Evolutionary conservation across 2,888 invertebrate genomes (phyloP).

Genomic region (Drosophila picticornis): DNA sequence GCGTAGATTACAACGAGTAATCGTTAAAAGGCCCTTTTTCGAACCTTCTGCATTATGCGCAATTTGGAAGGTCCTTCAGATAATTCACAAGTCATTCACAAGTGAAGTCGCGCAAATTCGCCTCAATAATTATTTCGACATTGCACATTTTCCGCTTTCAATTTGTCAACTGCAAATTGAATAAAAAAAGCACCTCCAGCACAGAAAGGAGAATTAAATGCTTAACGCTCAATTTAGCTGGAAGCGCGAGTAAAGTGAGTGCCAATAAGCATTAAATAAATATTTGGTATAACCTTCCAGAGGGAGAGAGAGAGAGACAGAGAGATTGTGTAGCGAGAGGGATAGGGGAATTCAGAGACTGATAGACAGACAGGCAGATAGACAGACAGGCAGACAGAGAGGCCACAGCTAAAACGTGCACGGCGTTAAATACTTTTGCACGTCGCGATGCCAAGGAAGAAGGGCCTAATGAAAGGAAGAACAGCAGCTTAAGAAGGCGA

Average conservation of each 20-base stretch:
- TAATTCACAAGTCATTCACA: slow-evolving; percentile 32
- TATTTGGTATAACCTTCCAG: slow-evolving; percentile 59
- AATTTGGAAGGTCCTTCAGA: neutral
- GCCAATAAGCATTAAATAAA: slow-evolving; percentile 81
- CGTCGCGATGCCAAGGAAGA: slow-evolving; percentile 42
- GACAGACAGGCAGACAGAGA: neutral
- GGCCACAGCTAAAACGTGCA: slow-evolving; percentile 44
- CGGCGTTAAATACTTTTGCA: slow-evolving; percentile 71
- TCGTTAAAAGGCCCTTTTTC: neutral
- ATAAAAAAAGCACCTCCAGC: slow-evolving; percentile 14
- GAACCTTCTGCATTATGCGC: neutral
- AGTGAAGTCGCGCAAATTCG: neutral
- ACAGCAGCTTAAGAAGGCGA: slow-evolving; percentile 26
- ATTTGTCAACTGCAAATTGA: slow-evolving; percentile 40
- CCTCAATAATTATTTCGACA: slow-evolving; percentile 40
- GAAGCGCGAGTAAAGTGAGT: slow-evolving; percentile 61
- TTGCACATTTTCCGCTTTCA: slow-evolving; percentile 38
- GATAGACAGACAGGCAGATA: slow-evolving; percentile 10
- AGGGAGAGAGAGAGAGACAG: slow-evolving; percentile 17
- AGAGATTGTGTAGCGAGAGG: slow-evolving; percentile 31
- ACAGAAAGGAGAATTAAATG: slow-evolving; percentile 51
- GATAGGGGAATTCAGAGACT: slow-evolving; percentile 16
- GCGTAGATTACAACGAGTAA: neutral
- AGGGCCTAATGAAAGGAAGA: neutral
- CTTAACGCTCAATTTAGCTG: slow-evolving; percentile 78